Evolutionary conservation across 2,888 invertebrate species (phyloP).

Genomic region (Xestia xanthographa): DNA sequence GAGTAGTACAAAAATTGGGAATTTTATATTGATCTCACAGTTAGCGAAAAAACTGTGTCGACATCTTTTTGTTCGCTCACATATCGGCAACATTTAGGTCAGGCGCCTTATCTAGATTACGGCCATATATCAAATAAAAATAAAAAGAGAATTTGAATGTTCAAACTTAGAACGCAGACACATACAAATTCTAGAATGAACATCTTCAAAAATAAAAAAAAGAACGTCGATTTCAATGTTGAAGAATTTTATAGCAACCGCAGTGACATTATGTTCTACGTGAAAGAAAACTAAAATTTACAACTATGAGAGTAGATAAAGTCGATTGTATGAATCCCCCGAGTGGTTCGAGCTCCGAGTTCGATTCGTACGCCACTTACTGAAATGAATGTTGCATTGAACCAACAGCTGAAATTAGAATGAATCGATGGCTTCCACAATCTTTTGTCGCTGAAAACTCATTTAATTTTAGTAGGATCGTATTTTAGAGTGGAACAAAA

Average conservation of each 20-base stretch:
- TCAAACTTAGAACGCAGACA: slow-evolving; percentile 13
- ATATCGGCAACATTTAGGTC: not conserved
- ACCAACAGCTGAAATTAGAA: slow-evolving; percentile 71
- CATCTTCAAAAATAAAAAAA: slow-evolving; percentile 51
- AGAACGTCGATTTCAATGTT: slow-evolving; percentile 51
- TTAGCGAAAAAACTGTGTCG: not conserved
- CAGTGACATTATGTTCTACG: slow-evolving; percentile 57
- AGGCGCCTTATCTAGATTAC: not conserved
- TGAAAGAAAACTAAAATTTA: slow-evolving; percentile 75
- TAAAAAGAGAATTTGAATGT: slow-evolving; percentile 17
- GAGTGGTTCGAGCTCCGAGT: slow-evolving; percentile 61
- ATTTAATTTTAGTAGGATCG: slow-evolving; percentile 51
- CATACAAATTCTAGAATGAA: slow-evolving; percentile 7
- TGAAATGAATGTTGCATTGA: slow-evolving; percentile 74
- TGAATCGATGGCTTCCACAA: slow-evolving; percentile 57
- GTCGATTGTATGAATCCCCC: slow-evolving; percentile 76
- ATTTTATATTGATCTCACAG: slow-evolving; percentile 11
- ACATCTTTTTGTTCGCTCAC: not conserved
- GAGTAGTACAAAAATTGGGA: not conserved
- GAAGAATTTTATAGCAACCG: slow-evolving; percentile 56
- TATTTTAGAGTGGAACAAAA: slow-evolving; percentile 27
- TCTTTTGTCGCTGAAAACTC: slow-evolving; percentile 56
- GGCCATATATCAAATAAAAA: slow-evolving; percentile 10
- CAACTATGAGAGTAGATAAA: slow-evolving; percentile 75
- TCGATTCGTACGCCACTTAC: slow-evolving; percentile 73